A percentile compares a stretch with the other conserved stretches of the same genome.
Evolutionary conservation across 2,797 vertebrate genomes (phyloP).

Genomic region (Odontamblyopus rebecca): DNA sequence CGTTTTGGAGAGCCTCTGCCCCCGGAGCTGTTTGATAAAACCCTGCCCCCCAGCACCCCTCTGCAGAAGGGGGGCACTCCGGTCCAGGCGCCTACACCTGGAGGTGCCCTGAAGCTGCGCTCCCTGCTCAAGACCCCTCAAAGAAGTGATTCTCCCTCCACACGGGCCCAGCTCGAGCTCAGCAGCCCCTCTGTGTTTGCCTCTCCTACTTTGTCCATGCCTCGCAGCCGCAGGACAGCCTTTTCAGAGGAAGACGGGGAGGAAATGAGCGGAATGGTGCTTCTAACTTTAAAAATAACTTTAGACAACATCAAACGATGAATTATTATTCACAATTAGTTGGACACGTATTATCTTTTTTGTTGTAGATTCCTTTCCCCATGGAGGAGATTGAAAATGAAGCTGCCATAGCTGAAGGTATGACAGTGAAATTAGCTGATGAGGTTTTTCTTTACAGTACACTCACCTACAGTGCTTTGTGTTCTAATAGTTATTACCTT

Average conservation of each 20-base stretch:
- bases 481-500: constrained; percentile 11
- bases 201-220: constrained; percentile 53
- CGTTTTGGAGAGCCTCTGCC: constrained; percentile 75
- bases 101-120: constrained; percentile 43
- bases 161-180: constrained; percentile 39
- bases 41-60: constrained; percentile 78
- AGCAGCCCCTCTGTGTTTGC: constrained; percentile 44
- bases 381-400: constrained; percentile 56
- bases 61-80: constrained; percentile 76
- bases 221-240: constrained; percentile 8
- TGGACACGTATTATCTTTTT: constrained; percentile 7
- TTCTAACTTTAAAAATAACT: background rate
- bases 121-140: constrained; percentile 76
- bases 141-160: constrained; percentile 29
- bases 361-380: constrained; percentile 60
- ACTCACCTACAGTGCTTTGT: background rate
- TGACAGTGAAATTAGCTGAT: constrained; percentile 6
- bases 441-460: background rate
- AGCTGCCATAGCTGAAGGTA: constrained; percentile 47
- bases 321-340: background rate
- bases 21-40: constrained; percentile 79
- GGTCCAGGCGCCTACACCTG: constrained; percentile 37
- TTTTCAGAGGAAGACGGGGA: constrained; percentile 12
- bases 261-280: constrained; percentile 40
- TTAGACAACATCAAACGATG: background rate